phyloP scores from a whole-genome alignment of 1,140 invertebrate species.

The Drosophila chauvacae region DNA sequence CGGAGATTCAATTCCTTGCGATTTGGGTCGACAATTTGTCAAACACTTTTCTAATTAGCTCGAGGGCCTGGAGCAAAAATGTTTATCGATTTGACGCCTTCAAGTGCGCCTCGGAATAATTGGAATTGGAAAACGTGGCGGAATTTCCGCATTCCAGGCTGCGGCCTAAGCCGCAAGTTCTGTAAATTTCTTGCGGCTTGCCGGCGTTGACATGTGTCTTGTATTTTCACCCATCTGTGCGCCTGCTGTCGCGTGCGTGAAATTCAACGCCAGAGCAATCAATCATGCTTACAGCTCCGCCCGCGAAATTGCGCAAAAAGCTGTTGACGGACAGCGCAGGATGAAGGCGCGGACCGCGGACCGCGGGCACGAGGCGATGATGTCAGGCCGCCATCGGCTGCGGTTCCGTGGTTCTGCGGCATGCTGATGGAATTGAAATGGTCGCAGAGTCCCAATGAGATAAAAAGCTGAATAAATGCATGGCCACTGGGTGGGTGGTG shows the following conservation, averaged over 20 bases:
- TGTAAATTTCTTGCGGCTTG: conserved; percentile 62
- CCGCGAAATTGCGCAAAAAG: conserved; percentile 64
- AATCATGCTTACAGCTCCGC: conserved; percentile 70
- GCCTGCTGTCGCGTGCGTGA: conserved; percentile 46
- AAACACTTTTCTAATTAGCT: conserved; percentile 67
- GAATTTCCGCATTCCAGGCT: conserved; percentile 1
- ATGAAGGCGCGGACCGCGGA: conserved; percentile 27
- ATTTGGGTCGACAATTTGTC: conserved; percentile 22
- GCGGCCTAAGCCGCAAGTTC: conserved; percentile 47
- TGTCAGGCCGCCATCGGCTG: conserved; percentile 35
- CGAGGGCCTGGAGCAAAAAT: conserved; percentile 54
- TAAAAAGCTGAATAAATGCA: conserved; percentile 17
- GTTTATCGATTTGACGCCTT: conserved; percentile 60
- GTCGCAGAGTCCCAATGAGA: background rate
- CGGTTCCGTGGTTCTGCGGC: conserved; percentile 2
- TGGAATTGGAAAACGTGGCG: conserved; percentile 48
- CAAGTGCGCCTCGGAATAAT: conserved; percentile 43
- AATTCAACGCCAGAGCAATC: conserved; percentile 66
- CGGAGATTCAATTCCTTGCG: conserved; percentile 47
- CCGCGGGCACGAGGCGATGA: conserved; percentile 30
- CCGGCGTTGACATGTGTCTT: conserved; percentile 74
- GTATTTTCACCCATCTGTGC: conserved; percentile 25
- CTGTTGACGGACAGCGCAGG: conserved; percentile 37
- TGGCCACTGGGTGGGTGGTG: background rate
- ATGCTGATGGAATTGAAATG: conserved; percentile 37